A percentile compares a stretch with the other conserved stretches of the same genome.
These are phyloP conservation scores for Harpagifer antarcticus DNA, from an alignment of 2,797 vertebrate genomes.

Conservation along the genomic window DNA sequence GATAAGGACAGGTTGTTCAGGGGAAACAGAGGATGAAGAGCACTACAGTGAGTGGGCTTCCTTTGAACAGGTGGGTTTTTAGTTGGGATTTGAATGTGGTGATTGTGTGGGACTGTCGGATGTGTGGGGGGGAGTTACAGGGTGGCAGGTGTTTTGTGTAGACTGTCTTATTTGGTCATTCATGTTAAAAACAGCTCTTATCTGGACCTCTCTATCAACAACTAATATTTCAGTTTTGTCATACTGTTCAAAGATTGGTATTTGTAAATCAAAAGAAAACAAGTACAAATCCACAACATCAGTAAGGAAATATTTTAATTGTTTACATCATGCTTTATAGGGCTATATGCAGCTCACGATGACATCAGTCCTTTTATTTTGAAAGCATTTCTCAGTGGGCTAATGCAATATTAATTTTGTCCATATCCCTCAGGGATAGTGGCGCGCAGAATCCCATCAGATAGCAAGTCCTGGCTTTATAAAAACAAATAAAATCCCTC, in stretches of 20 bases:
- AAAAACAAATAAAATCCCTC: slow-evolving; percentile 33
- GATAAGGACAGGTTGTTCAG: too few relatives aligned
- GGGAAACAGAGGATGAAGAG: too few relatives aligned
- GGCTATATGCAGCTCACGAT: background rate
- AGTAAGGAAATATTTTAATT: background rate
- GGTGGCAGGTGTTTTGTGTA: background rate
- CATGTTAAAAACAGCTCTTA: background rate
- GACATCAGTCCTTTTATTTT: slow-evolving; percentile 1
- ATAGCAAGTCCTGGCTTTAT: slow-evolving; percentile 11
- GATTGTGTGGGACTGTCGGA: too few relatives aligned
- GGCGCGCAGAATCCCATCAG: slow-evolving; percentile 21
- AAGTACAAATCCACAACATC: background rate
- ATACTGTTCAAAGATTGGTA: background rate
- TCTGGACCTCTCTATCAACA: too few relatives aligned
- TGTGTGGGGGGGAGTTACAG: too few relatives aligned
- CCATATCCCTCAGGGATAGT: background rate
- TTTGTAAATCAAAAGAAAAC: background rate
- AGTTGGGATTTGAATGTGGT: too few relatives aligned
- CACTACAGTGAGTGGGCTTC: too few relatives aligned
- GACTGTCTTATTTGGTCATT: background rate
- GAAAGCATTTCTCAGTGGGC: background rate
- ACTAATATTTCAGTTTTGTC: background rate
- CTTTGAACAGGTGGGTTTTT: too few relatives aligned
- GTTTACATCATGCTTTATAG: background rate
- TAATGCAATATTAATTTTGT: slow-evolving; percentile 13